Conservation (phyloP, 2,113 vertebrate species). For the Promerops cafer region DNA sequence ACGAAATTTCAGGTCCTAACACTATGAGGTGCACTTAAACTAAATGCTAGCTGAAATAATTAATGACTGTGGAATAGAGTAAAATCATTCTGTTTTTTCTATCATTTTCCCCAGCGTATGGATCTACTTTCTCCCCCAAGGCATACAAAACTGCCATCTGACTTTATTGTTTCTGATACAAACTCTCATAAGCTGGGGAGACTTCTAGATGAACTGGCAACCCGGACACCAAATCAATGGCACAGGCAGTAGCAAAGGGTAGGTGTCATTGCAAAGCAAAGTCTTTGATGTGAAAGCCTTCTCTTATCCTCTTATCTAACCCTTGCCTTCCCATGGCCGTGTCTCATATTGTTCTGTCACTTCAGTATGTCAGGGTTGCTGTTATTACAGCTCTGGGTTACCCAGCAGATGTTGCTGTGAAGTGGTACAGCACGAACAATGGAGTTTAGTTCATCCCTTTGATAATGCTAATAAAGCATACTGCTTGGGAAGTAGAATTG, state of each 20-base stretch:
- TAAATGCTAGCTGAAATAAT: background rate
- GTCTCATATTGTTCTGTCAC: conserved; percentile 45
- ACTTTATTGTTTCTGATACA: conserved; percentile 43
- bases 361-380: conserved; percentile 16
- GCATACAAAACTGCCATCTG: conserved; percentile 1
- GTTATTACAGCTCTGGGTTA: conserved; percentile 31
- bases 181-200: conserved; percentile 7
- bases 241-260: conserved; percentile 22
- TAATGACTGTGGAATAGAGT: background rate
- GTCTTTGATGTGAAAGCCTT: conserved; percentile 58
- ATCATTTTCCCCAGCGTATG: background rate
- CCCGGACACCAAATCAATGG: conserved; percentile 8
- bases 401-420: conserved; percentile 34
- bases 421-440: background rate
- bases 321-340: background rate
- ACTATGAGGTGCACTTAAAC: background rate
- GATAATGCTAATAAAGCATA: background rate
- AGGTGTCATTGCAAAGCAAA: conserved; percentile 51
- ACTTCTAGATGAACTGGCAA: background rate
- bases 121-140: background rate
- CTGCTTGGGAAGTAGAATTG: background rate
- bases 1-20: background rate
- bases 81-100: background rate
- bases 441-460: background rate
- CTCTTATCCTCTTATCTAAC: conserved; percentile 33